Percentiles rank a stretch among this genome's conserved stretches.
Conservation (phyloP, 1,140 invertebrate genomes). For the Sminthurinus signatus region DNA sequence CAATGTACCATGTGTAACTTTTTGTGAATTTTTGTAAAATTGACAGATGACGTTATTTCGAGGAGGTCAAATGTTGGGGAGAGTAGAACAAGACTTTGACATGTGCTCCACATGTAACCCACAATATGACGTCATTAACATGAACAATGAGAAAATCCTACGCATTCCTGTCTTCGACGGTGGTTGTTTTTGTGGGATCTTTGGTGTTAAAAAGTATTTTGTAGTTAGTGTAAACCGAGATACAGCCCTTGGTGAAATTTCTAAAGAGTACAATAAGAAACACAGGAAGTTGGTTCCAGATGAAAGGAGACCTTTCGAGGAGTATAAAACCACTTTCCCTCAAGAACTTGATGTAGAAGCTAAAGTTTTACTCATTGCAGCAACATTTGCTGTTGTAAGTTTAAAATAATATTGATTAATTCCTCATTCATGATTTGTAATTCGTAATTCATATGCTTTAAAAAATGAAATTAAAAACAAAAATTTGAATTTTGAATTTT, state of each 20-base stretch:
- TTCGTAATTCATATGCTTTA: too few relatives aligned
- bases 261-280: neutral
- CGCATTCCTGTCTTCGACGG: conserved; percentile 5
- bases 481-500: neutral
- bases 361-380: conserved; percentile 3
- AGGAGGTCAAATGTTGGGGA: neutral
- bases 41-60: neutral
- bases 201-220: conserved; percentile 6
- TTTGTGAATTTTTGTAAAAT: neutral
- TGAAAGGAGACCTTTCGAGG: neutral
- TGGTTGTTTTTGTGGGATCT: conserved; percentile 9
- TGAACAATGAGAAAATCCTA: neutral
- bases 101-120: conserved; percentile 3
- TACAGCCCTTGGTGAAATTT: conserved; percentile 2
- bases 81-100: neutral
- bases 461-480: neutral
- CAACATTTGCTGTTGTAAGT: conserved; percentile 6
- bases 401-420: too few relatives aligned
- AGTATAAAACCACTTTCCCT: neutral
- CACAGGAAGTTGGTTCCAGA: neutral
- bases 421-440: too few relatives aligned
- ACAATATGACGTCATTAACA: neutral
- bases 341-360: neutral
- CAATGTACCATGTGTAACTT: neutral
- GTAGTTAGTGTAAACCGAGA: neutral